These are phyloP conservation scores for Sander vitreus DNA, from an alignment of 2,113 vertebrate species.

Conservation along the genomic window DNA sequence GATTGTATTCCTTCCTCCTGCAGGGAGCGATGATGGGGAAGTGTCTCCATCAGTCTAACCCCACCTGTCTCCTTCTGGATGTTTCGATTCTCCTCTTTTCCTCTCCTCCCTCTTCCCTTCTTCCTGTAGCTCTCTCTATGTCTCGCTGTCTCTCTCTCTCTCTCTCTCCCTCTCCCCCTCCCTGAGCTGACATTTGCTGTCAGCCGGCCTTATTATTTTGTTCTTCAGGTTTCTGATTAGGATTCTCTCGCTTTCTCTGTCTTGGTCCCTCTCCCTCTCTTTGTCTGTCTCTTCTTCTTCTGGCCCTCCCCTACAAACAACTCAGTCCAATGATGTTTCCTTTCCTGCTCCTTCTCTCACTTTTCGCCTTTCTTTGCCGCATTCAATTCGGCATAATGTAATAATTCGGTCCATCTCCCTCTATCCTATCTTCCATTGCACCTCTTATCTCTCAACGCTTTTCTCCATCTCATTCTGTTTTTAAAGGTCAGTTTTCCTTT, in stretches of 20 bases:
- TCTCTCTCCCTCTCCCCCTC: slow-evolving; percentile 47
- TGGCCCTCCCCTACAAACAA: slow-evolving; percentile 44
- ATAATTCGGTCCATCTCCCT: slow-evolving; percentile 64
- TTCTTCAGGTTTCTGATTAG: slow-evolving; percentile 83
- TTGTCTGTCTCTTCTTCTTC: slow-evolving; percentile 34
- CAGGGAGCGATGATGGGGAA: slow-evolving; percentile 56
- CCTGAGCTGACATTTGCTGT: slow-evolving; percentile 82
- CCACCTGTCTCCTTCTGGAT: slow-evolving; percentile 59
- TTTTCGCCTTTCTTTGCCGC: slow-evolving; percentile 48
- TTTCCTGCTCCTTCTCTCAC: slow-evolving; percentile 31
- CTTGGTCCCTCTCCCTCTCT: slow-evolving; percentile 35
- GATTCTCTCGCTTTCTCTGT: slow-evolving; percentile 57
- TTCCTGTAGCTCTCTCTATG: not conserved
- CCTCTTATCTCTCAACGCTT: slow-evolving; percentile 55
- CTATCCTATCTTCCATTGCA: slow-evolving; percentile 58
- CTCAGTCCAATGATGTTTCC: slow-evolving; percentile 48
- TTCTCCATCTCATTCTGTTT: slow-evolving; percentile 55
- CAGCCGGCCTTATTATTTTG: slow-evolving; percentile 82
- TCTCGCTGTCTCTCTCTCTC: slow-evolving; percentile 3
- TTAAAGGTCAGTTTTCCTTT: slow-evolving; percentile 74
- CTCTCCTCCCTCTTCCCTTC: not conserved
- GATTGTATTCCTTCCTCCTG: slow-evolving; percentile 63
- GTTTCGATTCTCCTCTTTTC: slow-evolving; percentile 31
- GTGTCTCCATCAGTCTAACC: slow-evolving; percentile 65
- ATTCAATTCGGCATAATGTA: slow-evolving; percentile 68